Evolutionary conservation across 2,113 vertebrate species (phyloP).

Genomic region (Polypterus bichir): DNA sequence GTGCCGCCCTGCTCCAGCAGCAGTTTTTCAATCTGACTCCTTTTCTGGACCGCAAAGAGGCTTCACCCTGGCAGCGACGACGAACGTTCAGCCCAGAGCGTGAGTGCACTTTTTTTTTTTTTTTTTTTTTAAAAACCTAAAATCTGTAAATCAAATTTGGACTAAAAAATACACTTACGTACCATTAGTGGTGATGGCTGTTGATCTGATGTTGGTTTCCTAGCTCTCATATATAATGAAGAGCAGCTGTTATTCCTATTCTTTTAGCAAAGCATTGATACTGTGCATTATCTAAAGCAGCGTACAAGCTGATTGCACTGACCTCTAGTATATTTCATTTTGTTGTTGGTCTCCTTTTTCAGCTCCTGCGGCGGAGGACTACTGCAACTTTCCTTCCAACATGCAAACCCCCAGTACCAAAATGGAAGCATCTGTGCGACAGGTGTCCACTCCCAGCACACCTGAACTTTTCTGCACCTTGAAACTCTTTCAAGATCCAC

Average conservation of each 20-base stretch:
- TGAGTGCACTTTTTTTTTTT: conserved; percentile 18
- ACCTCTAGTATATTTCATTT: background rate
- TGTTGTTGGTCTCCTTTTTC: conserved; percentile 18
- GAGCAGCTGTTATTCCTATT: background rate
- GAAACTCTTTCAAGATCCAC: conserved; percentile 25
- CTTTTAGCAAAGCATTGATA: background rate
- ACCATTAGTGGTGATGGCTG: background rate
- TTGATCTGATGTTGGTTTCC: background rate
- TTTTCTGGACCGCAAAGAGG: conserved; percentile 1
- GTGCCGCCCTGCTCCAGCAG: conserved; percentile 39
- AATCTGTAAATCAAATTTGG: background rate
- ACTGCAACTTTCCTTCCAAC: conserved; percentile 24
- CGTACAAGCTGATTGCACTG: background rate
- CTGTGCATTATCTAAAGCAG: background rate
- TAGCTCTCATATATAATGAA: background rate
- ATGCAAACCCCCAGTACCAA: conserved; percentile 16
- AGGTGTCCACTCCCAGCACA: conserved; percentile 33
- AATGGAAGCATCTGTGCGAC: background rate
- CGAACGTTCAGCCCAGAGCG: conserved; percentile 20
- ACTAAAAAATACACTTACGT: background rate
- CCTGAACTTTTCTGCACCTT: conserved; percentile 45
- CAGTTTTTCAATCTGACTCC: conserved; percentile 42
- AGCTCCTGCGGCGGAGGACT: conserved; percentile 23
- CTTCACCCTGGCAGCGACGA: conserved; percentile 17
- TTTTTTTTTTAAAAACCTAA: background rate